phyloP scores from a whole-genome alignment of 2,113 vertebrate genomes.

The Drymodes brunneopygia region DNA sequence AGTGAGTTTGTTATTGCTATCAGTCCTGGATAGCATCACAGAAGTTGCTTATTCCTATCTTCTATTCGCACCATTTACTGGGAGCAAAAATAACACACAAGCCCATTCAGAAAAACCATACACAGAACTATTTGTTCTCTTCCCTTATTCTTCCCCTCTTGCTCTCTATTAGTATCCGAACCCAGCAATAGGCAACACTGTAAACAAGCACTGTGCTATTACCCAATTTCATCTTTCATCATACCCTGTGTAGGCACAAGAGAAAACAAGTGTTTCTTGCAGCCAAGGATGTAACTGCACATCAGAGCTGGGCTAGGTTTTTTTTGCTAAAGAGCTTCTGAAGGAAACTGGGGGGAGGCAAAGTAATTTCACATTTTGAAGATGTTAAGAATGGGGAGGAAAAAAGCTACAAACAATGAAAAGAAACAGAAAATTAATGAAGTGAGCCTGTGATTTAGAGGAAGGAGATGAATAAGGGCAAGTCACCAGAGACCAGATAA shows the following conservation, averaged over 20 bases:
- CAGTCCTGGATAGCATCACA: background rate
- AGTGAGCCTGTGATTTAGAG: slow-evolving; percentile 1
- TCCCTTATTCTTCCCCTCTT: background rate
- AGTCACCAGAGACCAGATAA: slow-evolving; percentile 20
- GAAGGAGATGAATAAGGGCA: background rate
- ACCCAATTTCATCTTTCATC: slow-evolving; percentile 42
- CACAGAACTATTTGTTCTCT: slow-evolving; percentile 16
- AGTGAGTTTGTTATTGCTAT: background rate
- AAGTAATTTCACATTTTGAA: background rate
- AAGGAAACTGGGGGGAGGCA: background rate
- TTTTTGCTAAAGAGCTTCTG: background rate
- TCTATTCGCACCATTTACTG: background rate
- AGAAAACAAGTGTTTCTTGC: background rate
- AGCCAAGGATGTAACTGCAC: background rate
- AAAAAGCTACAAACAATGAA: background rate
- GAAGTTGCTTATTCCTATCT: background rate
- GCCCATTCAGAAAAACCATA: background rate
- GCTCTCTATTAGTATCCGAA: background rate
- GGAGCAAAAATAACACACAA: background rate
- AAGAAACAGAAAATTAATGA: slow-evolving; percentile 3
- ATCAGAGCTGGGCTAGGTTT: fast-evolving
- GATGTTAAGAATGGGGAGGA: background rate
- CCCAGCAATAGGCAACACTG: background rate
- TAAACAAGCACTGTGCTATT: slow-evolving; percentile 42
- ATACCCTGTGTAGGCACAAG: background rate